phyloP scores from a whole-genome alignment of 2,888 invertebrate genomes.

The Brenthis daphne region DNA sequence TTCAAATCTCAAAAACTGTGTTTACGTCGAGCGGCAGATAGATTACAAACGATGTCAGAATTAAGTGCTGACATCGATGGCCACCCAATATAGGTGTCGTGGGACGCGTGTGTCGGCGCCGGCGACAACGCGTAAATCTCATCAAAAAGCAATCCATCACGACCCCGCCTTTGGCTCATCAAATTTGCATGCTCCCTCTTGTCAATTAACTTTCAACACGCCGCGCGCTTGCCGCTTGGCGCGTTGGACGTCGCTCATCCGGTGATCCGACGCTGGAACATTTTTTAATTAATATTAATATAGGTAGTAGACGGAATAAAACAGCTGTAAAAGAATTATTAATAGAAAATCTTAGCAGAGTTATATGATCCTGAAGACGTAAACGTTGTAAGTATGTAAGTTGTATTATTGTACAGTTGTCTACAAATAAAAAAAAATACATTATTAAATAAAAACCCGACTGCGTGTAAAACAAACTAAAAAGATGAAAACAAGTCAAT shows the following conservation, averaged over 20 bases:
- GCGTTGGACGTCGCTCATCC: neutral
- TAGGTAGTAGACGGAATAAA: no score
- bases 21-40: no score
- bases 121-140: constrained; percentile 32
- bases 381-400: no score
- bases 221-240: neutral
- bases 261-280: neutral
- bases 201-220: constrained; percentile 33
- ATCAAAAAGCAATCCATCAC: constrained; percentile 40
- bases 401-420: no score
- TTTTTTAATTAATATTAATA: neutral
- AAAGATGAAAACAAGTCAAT: no score
- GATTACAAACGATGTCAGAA: neutral
- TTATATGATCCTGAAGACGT: no score
- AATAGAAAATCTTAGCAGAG: no score
- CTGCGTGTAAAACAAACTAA: no score
- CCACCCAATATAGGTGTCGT: neutral
- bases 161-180: constrained; percentile 26
- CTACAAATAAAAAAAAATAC: no score
- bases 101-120: constrained; percentile 1
- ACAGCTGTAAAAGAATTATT: no score
- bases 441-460: no score
- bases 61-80: neutral
- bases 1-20: no score
- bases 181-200: constrained; percentile 36